Percentiles rank a stretch among this genome's conserved stretches.
phyloP scores from a whole-genome alignment of 1,140 invertebrate genomes.

The Drosophila serrata region DNA sequence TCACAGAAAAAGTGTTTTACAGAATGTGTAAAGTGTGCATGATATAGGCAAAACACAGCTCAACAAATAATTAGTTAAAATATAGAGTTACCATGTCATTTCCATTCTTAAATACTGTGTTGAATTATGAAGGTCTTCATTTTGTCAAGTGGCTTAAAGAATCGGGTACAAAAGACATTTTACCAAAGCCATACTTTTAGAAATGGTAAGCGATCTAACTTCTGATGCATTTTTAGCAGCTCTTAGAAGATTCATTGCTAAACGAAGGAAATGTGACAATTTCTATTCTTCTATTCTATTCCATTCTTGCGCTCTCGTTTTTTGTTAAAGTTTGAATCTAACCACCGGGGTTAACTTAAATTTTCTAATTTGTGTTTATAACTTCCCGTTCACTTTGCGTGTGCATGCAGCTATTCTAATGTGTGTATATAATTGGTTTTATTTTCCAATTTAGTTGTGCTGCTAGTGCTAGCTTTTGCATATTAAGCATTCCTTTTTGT shows the following conservation, averaged over 20 bases:
- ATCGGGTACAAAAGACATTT: neutral
- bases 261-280: neutral
- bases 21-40: conserved; percentile 6
- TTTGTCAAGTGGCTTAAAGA: neutral
- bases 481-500: too few relatives aligned
- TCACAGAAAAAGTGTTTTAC: neutral
- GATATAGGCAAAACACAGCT: conserved; percentile 10
- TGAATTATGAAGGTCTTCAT: too few relatives aligned
- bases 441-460: too few relatives aligned
- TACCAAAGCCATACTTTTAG: conserved; percentile 3
- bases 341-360: too few relatives aligned
- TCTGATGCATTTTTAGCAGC: neutral
- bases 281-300: too few relatives aligned
- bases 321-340: too few relatives aligned
- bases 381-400: too few relatives aligned
- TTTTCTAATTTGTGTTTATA: too few relatives aligned
- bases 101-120: neutral
- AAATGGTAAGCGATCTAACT: conserved; percentile 12
- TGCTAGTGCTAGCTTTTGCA: too few relatives aligned
- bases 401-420: too few relatives aligned
- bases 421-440: too few relatives aligned
- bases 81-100: neutral
- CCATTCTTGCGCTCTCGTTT: too few relatives aligned
- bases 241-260: neutral
- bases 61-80: conserved; percentile 3